Evolutionary conservation across 2,113 vertebrate species (phyloP).

Genomic region (Embiotoca jacksoni): DNA sequence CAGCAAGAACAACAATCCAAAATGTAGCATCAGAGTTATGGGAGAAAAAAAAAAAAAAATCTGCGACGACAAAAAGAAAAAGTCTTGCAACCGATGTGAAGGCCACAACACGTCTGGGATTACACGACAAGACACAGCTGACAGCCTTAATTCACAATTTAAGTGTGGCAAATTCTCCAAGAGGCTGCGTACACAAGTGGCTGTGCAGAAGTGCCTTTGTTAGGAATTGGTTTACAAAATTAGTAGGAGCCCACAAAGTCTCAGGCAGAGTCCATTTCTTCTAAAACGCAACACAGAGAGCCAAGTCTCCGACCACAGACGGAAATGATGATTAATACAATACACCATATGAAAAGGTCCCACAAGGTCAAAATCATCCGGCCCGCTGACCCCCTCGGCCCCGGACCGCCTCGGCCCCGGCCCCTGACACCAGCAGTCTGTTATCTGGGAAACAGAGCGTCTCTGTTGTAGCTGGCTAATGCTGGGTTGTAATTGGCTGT

Average conservation of each 20-base stretch:
- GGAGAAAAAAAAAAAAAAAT: neutral
- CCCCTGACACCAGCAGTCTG: too few species aligned
- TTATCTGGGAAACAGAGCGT: neutral
- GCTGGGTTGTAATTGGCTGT: constrained; percentile 48
- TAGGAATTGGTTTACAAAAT: neutral
- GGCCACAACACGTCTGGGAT: neutral
- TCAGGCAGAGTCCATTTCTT: neutral
- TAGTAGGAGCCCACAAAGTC: neutral
- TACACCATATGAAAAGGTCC: constrained; percentile 14
- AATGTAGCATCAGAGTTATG: neutral
- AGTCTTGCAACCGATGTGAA: neutral
- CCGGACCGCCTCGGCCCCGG: neutral
- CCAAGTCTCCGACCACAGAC: neutral
- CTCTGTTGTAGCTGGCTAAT: constrained; percentile 12
- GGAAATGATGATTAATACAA: constrained; percentile 3
- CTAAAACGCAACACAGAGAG: neutral
- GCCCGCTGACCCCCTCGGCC: neutral
- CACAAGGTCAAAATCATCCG: constrained; percentile 27
- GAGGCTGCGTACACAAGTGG: neutral
- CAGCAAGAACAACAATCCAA: neutral
- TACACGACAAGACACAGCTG: neutral
- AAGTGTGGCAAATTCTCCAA: neutral
- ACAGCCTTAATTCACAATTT: neutral
- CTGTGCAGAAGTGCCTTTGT: neutral
- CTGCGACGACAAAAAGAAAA: neutral